Percentiles rank a stretch among this genome's conserved stretches.
phyloP scores from a whole-genome alignment of 2,113 vertebrate genomes.

The Pseudopodoces humilis region DNA sequence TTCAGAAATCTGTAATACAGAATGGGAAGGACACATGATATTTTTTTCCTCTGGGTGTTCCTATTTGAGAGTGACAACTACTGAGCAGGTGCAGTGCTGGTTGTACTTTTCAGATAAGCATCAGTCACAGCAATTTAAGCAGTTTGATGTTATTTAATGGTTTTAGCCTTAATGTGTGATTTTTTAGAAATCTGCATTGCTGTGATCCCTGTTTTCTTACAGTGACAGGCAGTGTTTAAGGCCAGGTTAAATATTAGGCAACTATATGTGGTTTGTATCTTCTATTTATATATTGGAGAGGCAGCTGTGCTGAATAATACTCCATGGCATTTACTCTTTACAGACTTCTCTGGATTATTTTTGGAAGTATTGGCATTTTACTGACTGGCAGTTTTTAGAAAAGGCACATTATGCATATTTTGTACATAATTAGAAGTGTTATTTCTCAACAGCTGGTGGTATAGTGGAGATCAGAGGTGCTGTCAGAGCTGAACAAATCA shows the following conservation, averaged over 20 bases:
- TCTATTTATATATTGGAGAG: neutral
- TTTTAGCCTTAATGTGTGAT: neutral
- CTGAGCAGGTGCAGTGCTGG: neutral
- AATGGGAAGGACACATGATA: neutral
- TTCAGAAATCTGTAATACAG: neutral
- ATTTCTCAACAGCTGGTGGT: neutral
- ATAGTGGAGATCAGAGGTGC: neutral
- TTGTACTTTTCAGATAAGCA: neutral
- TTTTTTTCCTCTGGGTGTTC: neutral
- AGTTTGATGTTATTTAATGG: neutral
- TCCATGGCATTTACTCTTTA: neutral
- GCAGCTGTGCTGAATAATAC: neutral
- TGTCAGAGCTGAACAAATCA: neutral
- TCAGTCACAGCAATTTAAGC: neutral
- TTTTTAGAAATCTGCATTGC: neutral
- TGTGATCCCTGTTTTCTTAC: neutral
- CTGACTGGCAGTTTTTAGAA: neutral
- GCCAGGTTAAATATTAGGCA: constrained; percentile 15
- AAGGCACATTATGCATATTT: neutral
- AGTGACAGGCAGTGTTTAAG: neutral
- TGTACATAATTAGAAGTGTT: neutral
- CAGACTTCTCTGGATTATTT: neutral
- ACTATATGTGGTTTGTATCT: neutral
- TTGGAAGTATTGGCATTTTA: neutral
- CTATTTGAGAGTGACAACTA: neutral